phyloP scores from a whole-genome alignment of 2,888 invertebrate genomes.

The Euzophera pinguis region DNA sequence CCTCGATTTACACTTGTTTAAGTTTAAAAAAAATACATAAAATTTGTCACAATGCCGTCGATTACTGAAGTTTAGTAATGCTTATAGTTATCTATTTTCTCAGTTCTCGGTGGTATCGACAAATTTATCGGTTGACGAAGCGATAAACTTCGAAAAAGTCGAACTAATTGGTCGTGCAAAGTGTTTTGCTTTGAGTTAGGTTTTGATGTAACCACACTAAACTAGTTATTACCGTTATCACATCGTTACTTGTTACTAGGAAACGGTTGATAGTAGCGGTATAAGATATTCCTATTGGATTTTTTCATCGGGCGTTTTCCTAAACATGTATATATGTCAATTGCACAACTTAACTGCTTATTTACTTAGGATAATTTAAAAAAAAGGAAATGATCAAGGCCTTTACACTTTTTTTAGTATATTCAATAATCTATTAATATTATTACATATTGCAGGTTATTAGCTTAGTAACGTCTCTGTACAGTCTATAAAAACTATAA shows the following conservation, averaged over 20 bases:
- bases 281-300: not conserved
- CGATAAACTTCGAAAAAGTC: constrained; percentile 1
- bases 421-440: no score
- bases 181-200: not conserved
- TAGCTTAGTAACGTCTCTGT: no score
- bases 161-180: not conserved
- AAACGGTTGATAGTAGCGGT: not conserved
- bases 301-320: not conserved
- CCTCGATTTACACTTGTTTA: no score
- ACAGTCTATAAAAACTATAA: no score
- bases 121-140: not conserved
- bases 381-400: no score
- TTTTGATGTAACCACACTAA: not conserved
- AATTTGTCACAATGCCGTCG: no score
- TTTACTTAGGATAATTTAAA: no score
- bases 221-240: not conserved
- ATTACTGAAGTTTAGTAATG: not conserved
- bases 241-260: not conserved
- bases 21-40: no score
- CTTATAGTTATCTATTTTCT: not conserved
- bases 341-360: no score
- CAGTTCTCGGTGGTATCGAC: not conserved
- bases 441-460: no score
- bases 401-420: no score
- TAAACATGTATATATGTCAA: not conserved